These are phyloP conservation scores for Crenichthys baileyi DNA, from an alignment of 2,797 vertebrate species.

Conservation along the genomic window DNA sequence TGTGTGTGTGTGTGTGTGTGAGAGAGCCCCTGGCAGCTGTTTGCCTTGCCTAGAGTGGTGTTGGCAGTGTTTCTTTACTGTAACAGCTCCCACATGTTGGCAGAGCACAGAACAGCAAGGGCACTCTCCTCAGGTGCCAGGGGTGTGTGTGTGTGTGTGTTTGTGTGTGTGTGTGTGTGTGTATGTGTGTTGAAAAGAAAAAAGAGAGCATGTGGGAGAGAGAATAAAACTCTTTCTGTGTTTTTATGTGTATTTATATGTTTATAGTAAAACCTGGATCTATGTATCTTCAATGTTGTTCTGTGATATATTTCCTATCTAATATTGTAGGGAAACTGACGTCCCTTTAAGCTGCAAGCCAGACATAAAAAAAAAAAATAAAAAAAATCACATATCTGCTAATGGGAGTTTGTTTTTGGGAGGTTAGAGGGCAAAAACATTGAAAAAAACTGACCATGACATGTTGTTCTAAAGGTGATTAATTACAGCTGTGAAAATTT, in stretches of 20 bases:
- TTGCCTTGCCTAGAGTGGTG: conserved; percentile 53
- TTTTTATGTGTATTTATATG: background rate
- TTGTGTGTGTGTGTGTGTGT: background rate
- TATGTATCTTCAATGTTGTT: background rate
- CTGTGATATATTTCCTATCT: background rate
- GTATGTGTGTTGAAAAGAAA: conserved; percentile 10
- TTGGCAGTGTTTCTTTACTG: conserved; percentile 62
- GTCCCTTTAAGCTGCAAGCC: too few species aligned
- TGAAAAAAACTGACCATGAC: too few species aligned
- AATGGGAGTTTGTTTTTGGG: too few species aligned
- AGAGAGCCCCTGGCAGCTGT: conserved; percentile 50
- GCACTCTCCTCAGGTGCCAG: conserved; percentile 51
- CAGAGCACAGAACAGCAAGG: conserved; percentile 54
- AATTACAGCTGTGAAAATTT: too few species aligned
- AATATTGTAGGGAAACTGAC: too few species aligned
- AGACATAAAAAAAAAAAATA: too few species aligned
- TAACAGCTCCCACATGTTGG: conserved; percentile 74
- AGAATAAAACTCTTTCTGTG: background rate
- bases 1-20: background rate
- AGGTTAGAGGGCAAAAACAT: too few species aligned
- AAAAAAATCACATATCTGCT: too few species aligned
- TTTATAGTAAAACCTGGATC: background rate
- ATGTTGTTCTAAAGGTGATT: too few species aligned
- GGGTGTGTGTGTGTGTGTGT: conserved; percentile 27
- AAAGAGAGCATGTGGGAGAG: background rate